These are phyloP conservation scores for Miltochrista miniata DNA, from an alignment of 2,888 invertebrate genomes.

Conservation along the genomic window DNA sequence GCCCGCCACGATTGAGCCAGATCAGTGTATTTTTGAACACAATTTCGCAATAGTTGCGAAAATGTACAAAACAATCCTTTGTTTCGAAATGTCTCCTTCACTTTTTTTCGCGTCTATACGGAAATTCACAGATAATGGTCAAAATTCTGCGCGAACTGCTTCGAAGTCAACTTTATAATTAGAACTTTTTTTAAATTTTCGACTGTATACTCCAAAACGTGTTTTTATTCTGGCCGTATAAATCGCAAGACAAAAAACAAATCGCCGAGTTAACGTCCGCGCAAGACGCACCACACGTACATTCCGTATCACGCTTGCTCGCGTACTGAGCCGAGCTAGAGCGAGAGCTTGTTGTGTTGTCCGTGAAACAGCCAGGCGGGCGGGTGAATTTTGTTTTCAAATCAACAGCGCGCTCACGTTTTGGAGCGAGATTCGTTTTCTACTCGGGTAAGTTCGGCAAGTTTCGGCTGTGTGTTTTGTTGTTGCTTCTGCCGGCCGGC, in stretches of 20 bases:
- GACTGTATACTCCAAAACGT: conserved; percentile 78
- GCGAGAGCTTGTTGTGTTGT: conserved; percentile 35
- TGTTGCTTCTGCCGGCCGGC: conserved; percentile 47
- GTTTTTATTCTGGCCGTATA: conserved; percentile 72
- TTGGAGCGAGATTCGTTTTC: conserved; percentile 74
- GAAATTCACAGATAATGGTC: conserved; percentile 77
- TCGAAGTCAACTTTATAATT: conserved; percentile 65
- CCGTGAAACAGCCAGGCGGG: conserved; percentile 43
- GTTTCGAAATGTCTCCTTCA: conserved; percentile 77
- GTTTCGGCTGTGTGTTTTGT: conserved; percentile 64
- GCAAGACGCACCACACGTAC: conserved; percentile 84
- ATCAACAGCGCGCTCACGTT: conserved; percentile 70
- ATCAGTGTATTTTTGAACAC: conserved; percentile 78
- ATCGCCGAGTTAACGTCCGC: conserved; percentile 82
- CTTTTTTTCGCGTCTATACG: conserved; percentile 80
- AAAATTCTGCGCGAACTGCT: conserved; percentile 79
- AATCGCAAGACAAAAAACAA: conserved; percentile 74
- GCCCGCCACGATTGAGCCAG: conserved; percentile 64
- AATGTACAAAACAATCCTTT: conserved; percentile 84
- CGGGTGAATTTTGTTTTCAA: conserved; percentile 76
- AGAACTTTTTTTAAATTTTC: conserved; percentile 67
- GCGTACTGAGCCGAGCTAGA: conserved; percentile 69
- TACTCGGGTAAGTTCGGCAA: conserved; percentile 61
- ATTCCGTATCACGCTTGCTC: conserved; percentile 84
- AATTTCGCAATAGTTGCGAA: conserved; percentile 81